phyloP scores from a whole-genome alignment of 1,140 invertebrate species.

The Apis cerana region DNA sequence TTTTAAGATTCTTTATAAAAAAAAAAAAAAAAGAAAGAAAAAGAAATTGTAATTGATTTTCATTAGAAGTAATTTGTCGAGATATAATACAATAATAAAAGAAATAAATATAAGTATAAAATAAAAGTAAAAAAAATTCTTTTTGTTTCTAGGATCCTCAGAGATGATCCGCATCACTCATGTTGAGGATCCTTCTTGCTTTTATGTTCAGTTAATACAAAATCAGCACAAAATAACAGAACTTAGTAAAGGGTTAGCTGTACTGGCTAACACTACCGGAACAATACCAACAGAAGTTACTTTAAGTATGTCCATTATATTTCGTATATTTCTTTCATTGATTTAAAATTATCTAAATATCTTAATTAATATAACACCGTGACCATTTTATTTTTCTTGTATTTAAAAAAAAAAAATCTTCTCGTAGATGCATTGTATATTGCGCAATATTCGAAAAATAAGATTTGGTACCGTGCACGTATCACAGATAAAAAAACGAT shows the following conservation, averaged over 20 bases:
- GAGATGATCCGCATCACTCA: conserved; percentile 83
- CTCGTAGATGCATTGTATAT: conserved; percentile 78
- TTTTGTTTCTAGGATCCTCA: conserved; percentile 72
- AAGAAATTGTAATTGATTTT: background rate
- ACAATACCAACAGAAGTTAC: background rate
- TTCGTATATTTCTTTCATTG: background rate
- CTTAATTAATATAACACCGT: background rate
- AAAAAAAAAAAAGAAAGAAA: background rate
- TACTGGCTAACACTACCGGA: background rate
- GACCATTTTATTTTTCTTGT: background rate
- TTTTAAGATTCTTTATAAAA: background rate
- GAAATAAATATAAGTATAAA: no score
- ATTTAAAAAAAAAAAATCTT: background rate
- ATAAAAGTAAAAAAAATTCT: background rate
- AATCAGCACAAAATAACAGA: conserved; percentile 13
- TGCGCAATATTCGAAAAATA: conserved; percentile 63
- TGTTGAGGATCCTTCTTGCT: conserved; percentile 85
- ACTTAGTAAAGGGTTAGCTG: background rate
- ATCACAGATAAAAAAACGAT: conserved; percentile 27
- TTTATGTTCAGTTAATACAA: conserved; percentile 83
- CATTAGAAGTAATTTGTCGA: background rate
- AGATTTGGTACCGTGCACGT: conserved; percentile 69
- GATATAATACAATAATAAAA: background rate
- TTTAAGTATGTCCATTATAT: conserved; percentile 14
- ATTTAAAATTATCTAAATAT: background rate